These are phyloP conservation scores for Machimus rusticus DNA, from an alignment of 2,888 invertebrate species.

Conservation along the genomic window DNA sequence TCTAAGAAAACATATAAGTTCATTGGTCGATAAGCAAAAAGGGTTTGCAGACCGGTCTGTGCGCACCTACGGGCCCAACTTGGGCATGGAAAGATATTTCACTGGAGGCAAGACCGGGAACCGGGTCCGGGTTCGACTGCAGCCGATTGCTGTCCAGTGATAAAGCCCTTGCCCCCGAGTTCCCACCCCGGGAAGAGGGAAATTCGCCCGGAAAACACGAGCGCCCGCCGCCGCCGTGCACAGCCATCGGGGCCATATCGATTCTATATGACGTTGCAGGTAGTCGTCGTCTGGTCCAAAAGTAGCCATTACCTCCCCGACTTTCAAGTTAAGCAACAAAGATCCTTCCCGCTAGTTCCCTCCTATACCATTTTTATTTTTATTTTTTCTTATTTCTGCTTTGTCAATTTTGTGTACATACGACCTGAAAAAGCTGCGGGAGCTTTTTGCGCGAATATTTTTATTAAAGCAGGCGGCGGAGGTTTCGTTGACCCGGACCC, in stretches of 20 bases:
- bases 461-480: constrained; percentile 17
- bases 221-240: not conserved
- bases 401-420: constrained; percentile 34
- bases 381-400: not conserved
- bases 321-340: constrained; percentile 40
- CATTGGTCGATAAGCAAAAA: constrained; percentile 44
- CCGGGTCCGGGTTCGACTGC: not conserved
- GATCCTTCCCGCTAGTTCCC: constrained; percentile 34
- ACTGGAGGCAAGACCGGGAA: constrained; percentile 6
- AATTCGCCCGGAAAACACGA: constrained; percentile 41
- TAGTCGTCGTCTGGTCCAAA: constrained; percentile 39
- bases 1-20: constrained; percentile 42
- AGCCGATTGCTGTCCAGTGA: constrained; percentile 28
- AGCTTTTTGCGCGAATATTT: constrained; percentile 41
- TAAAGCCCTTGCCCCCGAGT: constrained; percentile 15
- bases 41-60: constrained; percentile 28
- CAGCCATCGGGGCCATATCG: constrained; percentile 38
- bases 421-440: constrained; percentile 32
- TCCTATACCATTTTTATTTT: not conserved
- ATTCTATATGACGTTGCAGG: constrained; percentile 42
- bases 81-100: constrained; percentile 8
- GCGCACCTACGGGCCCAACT: not conserved
- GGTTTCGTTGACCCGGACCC: constrained; percentile 23
- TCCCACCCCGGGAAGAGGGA: not conserved
- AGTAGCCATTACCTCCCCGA: constrained; percentile 27